A percentile compares a stretch with the other conserved stretches of the same genome.
Conservation (phyloP, 2,113 vertebrate species). For the Microtus oregoni region DNA sequence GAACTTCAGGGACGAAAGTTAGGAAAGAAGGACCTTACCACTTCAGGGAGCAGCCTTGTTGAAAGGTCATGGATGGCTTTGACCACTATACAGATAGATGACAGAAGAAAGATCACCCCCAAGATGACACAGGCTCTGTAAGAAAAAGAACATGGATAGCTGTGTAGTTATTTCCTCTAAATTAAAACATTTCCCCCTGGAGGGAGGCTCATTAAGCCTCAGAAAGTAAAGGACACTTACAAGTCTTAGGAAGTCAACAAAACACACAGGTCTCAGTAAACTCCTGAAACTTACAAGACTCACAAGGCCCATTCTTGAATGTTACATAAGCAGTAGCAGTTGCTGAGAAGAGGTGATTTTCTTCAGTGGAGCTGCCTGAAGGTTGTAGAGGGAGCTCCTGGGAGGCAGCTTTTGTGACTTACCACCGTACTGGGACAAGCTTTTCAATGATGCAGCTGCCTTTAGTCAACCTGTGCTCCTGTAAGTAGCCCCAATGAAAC, state of each 20-base stretch:
- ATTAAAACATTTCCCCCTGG: background rate
- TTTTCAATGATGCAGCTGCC: background rate
- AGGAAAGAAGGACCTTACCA: constrained; percentile 90
- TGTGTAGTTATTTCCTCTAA: background rate
- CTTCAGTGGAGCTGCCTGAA: background rate
- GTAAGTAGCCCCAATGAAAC: background rate
- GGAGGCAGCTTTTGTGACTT: background rate
- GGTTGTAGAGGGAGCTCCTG: background rate
- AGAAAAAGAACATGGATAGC: constrained; percentile 72
- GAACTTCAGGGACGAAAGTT: background rate
- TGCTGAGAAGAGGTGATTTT: background rate
- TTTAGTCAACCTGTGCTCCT: background rate
- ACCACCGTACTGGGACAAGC: background rate
- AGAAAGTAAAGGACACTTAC: background rate
- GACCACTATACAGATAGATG: constrained; percentile 96
- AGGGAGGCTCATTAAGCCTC: background rate
- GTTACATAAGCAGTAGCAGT: background rate
- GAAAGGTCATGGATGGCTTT: constrained; percentile 98
- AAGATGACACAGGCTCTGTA: constrained; percentile 96
- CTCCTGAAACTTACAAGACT: background rate
- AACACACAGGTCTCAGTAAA: background rate
- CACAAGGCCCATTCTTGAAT: background rate
- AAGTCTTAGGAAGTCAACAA: background rate
- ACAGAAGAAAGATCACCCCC: constrained; percentile 95
- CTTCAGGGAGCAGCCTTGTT: constrained; percentile 94